Evolutionary conservation across 2,797 vertebrate genomes (phyloP), one percentile per base, ranked within the genome.

Genomic region (Helostoma temminkii): DNA sequence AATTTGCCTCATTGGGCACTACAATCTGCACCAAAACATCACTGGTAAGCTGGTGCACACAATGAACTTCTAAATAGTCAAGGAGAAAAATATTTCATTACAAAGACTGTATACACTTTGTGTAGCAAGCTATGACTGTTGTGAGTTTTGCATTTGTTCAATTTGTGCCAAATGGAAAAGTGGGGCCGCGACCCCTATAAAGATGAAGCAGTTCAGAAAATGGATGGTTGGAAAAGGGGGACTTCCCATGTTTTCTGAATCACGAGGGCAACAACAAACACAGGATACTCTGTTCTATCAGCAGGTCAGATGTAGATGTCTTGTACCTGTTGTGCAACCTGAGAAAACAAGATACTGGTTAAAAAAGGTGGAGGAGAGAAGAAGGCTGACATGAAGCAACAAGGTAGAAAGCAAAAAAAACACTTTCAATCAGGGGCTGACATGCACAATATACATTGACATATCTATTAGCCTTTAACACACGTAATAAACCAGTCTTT

Each of bases 271-370:
- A 42, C 24, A 72, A 58, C 41, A 61, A 66, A 69, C 47, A 61
- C 11, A 54, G 53, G 16, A 81, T 76, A 62, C 19, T 30, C 34
- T 75, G 59, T 70, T 79, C 65, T 58, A 25, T 67, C 12, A 28
- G 57, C 42, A 56, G 66, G 65, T 75, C 59, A 63, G 37, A 68
- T 43, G 68, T n/a, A 66, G 7, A 54, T 36, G 26, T 67, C 46
- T 25, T 61, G 25, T 49, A 49, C 42, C 71, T 26, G 81, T 71
- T 71, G 9, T 69, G 62, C 28, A 78, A 42, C 4, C 56, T 62
- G 45, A 62, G 39, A 58, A 54, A 41, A 39, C 58, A 34, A 56
- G 28, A 74, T 69, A 65, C 16, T 18, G 1, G 2, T 48, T 55
- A 52, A 15, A 67, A 59, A 71, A 4, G 59, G 43, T n/a, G 22